These are phyloP conservation scores for Cacatua alba DNA, from an alignment of 2,113 vertebrate genomes.

Conservation along the genomic window DNA sequence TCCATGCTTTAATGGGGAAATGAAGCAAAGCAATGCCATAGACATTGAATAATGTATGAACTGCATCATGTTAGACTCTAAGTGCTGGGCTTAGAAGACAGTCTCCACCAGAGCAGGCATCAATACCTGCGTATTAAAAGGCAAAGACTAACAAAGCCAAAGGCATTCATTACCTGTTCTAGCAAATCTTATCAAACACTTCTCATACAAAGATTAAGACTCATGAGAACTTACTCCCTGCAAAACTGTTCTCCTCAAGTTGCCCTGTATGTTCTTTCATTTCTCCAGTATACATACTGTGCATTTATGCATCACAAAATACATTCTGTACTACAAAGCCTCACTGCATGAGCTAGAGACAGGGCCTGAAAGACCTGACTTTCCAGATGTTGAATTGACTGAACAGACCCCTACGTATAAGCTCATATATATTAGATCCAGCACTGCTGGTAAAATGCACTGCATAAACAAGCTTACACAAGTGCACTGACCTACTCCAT, in stretches of 20 bases:
- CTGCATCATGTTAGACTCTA: background rate
- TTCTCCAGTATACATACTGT: background rate
- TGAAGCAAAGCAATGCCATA: background rate
- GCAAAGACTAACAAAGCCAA: background rate
- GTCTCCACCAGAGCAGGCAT: background rate
- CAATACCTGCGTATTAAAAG: background rate
- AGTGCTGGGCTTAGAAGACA: background rate
- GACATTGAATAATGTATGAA: conserved; percentile 2
- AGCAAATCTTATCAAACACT: background rate
- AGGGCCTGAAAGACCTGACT: too few relatives aligned
- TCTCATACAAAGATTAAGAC: background rate
- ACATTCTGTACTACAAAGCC: accelerated
- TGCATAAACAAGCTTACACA: background rate
- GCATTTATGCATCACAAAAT: accelerated
- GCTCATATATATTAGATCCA: accelerated
- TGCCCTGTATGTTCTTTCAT: background rate
- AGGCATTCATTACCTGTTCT: background rate
- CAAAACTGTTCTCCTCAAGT: background rate
- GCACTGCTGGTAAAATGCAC: background rate
- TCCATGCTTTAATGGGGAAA: conserved; percentile 8
- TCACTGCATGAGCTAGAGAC: background rate
- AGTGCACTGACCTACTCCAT: background rate
- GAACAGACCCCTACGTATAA: background rate
- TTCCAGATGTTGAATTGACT: background rate
- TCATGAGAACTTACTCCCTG: background rate